A percentile compares a stretch with the other conserved stretches of the same genome.
These are phyloP conservation scores for Parambassis ranga DNA, from an alignment of 2,797 vertebrate species.

Conservation along the genomic window DNA sequence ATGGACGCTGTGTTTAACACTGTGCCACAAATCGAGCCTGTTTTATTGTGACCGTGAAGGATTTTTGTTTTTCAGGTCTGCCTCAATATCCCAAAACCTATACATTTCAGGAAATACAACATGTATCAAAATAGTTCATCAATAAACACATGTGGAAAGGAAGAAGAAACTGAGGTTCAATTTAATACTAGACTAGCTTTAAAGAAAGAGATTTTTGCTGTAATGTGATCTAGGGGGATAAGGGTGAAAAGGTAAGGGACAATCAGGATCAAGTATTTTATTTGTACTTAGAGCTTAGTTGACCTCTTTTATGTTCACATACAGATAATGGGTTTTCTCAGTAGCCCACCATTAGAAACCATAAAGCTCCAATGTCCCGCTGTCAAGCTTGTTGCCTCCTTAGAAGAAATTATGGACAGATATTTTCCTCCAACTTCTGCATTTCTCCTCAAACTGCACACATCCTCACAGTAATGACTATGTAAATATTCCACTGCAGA, in stretches of 20 bases:
- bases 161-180: neutral
- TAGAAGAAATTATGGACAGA: slow-evolving; percentile 1
- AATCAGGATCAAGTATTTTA: no score
- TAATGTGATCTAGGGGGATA: no score
- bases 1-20: slow-evolving; percentile 40
- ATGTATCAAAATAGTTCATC: neutral
- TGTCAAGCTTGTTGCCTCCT: neutral
- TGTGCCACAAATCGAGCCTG: slow-evolving; percentile 21
- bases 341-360: no score
- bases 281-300: no score
- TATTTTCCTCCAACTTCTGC: slow-evolving; percentile 11
- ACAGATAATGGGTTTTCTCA: neutral
- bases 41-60: slow-evolving; percentile 33
- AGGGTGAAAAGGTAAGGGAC: no score
- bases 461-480: slow-evolving; percentile 35
- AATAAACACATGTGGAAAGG: neutral
- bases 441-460: slow-evolving; percentile 1
- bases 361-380: no score
- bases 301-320: no score
- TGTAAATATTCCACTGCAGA: slow-evolving; percentile 47
- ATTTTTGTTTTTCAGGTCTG: slow-evolving; percentile 24
- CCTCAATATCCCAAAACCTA: neutral
- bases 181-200: neutral
- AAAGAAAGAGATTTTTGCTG: no score
- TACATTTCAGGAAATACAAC: neutral